phyloP scores from a whole-genome alignment of 2,113 vertebrate species.

The Ranitomeya imitator region DNA sequence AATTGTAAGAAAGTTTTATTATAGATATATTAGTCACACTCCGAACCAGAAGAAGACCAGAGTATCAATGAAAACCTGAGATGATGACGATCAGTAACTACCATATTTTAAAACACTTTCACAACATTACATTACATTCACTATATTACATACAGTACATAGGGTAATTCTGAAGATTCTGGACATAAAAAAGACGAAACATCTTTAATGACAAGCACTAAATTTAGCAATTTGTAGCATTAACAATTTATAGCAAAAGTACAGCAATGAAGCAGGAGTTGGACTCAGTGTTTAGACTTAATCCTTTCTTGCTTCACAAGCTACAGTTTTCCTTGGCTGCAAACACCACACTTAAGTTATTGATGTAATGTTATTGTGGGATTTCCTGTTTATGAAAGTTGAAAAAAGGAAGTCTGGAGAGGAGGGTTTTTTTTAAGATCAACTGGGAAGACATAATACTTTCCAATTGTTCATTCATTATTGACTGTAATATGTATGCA shows the following conservation, averaged over 20 bases:
- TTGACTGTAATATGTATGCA: neutral
- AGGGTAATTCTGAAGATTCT: no score
- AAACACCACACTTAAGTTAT: neutral
- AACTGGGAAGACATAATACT: neutral
- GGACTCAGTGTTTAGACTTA: neutral
- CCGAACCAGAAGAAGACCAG: no score
- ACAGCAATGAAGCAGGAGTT: neutral
- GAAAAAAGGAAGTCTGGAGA: conserved; percentile 20
- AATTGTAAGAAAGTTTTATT: no score
- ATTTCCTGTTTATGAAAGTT: conserved; percentile 53
- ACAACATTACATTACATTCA: no score
- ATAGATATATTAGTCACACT: no score
- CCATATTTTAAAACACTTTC: no score
- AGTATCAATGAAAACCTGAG: no score
- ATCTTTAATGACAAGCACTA: neutral
- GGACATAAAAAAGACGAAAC: no score
- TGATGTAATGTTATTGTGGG: conserved; percentile 14
- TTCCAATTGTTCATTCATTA: conserved; percentile 7
- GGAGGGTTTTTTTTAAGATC: neutral
- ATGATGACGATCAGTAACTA: no score
- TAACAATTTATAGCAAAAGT: neutral
- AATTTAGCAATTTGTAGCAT: neutral
- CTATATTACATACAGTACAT: no score
- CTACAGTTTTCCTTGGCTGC: conserved; percentile 8
- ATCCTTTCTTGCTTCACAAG: neutral